Base-by-base conservation (phyloP, 37 sponge, comb jelly and placozoan species). In the Halisarca cf. caerulea region DNA sequence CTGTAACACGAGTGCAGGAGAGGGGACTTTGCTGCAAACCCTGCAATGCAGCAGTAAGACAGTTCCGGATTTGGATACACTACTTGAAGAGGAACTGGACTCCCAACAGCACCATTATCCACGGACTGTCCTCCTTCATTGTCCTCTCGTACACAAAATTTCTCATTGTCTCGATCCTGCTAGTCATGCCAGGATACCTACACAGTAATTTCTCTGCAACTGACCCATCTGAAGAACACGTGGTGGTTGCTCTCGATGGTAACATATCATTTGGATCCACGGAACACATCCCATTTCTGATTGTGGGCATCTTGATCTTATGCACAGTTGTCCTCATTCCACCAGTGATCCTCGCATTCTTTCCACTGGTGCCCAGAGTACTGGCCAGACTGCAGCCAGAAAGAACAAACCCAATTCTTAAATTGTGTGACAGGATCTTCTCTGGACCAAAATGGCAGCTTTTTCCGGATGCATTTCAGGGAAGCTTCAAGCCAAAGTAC, bases 391-490 rank as follows among this genome's bases (percentile, higher is more conserved):
- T 68, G 32, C 69, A 68, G 33, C 69, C 69, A 1, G 69, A 68
- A 34, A 68, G 69, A 34, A 27, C 27, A 28, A 68, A 68, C 69
- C 30, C 11, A 18, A 2, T 30, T 18, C 30, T 68, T 0, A 32
- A 18, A 34, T 30, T 68, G 17, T 68, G 69, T 68, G 69, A 68
- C 4, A 68, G 30, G 30, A 2, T 68, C 35, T 68, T 68, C 69
- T 68, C 34, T 1, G 69, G 69, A 68, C 69, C 69, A 68, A 68
- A 68, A 34, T 68, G 69, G 69, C 35, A 68, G 69, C 35, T 68
- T 2, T 68, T 68, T 34, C 4, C 30, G 69, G 69, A 68, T 68
- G 69, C 69, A 68, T 68, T 68, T 34, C 69, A 68, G 69, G 69
- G 69, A 68, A 34, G 69, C 17, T 68, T 68, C 69, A 68, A 68